Conservation (phyloP, 1,140 invertebrate genomes). For the Mycetomoellerius zeteki region DNA sequence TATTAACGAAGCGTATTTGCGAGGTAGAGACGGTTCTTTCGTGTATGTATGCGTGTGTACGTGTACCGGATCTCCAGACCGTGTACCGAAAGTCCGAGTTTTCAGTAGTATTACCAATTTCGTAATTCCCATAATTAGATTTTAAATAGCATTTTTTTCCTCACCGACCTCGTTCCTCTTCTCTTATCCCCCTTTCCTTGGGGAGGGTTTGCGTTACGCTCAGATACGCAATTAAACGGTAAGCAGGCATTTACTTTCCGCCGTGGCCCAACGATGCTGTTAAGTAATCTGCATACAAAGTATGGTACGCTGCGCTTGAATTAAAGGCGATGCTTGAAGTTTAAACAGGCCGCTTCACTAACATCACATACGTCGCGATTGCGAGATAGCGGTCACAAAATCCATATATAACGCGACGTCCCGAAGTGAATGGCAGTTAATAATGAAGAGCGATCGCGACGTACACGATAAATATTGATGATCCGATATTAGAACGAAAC, state of each 20-base stretch:
- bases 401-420: background rate
- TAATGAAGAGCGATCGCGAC: slow-evolving; percentile 37
- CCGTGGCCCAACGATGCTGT: background rate
- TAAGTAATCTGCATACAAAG: slow-evolving; percentile 60
- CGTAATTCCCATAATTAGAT: slow-evolving; percentile 35
- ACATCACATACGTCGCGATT: background rate
- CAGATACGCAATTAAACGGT: slow-evolving; percentile 59
- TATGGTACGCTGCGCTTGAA: slow-evolving; percentile 9
- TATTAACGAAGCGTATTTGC: slow-evolving; percentile 13
- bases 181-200: background rate
- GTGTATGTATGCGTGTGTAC: background rate
- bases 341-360: slow-evolving; percentile 53
- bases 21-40: background rate
- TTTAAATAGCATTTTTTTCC: slow-evolving; percentile 38
- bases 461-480: slow-evolving; percentile 49
- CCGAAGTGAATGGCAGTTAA: slow-evolving; percentile 38
- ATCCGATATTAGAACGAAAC: slow-evolving; percentile 44
- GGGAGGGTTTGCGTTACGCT: background rate
- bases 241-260: slow-evolving; percentile 66
- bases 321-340: slow-evolving; percentile 45
- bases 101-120: background rate
- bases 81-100: background rate
- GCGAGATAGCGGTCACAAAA: background rate
- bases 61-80: background rate
- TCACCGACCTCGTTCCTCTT: background rate